These are phyloP conservation scores for Bombylius major DNA, from an alignment of 2,888 invertebrate species.

Conservation along the genomic window DNA sequence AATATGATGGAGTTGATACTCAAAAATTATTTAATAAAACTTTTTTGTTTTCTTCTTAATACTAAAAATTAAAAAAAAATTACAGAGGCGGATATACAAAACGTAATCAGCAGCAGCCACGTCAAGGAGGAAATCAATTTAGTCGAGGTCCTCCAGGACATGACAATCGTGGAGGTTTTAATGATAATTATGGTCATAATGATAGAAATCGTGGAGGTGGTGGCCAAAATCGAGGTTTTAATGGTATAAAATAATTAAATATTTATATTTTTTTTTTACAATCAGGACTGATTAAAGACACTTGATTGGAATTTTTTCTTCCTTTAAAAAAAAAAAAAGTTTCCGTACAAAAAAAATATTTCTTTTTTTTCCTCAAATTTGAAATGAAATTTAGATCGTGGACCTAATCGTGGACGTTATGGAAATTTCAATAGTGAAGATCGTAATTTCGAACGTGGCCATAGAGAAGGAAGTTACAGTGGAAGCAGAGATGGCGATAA, in stretches of 20 bases:
- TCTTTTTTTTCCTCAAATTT: too few species aligned
- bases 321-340: too few species aligned
- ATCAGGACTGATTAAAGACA: not conserved
- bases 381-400: slow-evolving; percentile 21
- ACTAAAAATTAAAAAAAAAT: too few species aligned
- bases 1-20: not conserved
- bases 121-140: slow-evolving; percentile 32
- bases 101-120: slow-evolving; percentile 34
- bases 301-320: too few species aligned
- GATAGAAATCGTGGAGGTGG: slow-evolving; percentile 39
- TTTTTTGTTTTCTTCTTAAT: too few species aligned
- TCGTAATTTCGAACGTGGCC: slow-evolving; percentile 29
- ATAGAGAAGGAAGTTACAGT: slow-evolving; percentile 32
- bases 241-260: slow-evolving; percentile 27
- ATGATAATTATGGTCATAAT: slow-evolving; percentile 36
- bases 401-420: slow-evolving; percentile 35
- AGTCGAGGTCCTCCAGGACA: slow-evolving; percentile 21
- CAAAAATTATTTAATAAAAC: too few species aligned
- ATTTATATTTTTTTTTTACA: not conserved
- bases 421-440: slow-evolving; percentile 36
- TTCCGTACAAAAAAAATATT: too few species aligned
- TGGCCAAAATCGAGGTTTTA: slow-evolving; percentile 41
- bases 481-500: slow-evolving; percentile 34
- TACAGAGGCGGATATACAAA: slow-evolving; percentile 37
- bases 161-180: slow-evolving; percentile 31